These are phyloP conservation scores for Dexiosoma caninum DNA, from an alignment of 2,888 invertebrate genomes.

Conservation along the genomic window DNA sequence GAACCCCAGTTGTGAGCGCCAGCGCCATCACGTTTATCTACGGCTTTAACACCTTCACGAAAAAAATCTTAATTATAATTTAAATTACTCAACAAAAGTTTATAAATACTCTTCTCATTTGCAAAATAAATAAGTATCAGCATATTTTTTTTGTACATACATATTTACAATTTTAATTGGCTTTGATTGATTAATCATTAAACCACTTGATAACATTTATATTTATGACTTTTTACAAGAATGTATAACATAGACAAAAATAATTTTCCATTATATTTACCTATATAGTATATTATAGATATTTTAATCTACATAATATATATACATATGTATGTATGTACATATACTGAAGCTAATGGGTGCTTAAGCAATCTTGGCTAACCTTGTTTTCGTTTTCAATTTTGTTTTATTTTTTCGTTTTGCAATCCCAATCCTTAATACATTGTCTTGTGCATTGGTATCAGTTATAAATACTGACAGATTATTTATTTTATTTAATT, in stretches of 20 bases:
- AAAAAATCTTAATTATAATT: neutral
- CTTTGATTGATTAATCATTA: slow-evolving; percentile 1
- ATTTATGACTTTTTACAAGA: slow-evolving; percentile 16
- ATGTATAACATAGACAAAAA: neutral
- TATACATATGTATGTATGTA: neutral
- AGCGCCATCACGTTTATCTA: slow-evolving; percentile 96
- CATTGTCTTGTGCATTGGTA: too few species aligned
- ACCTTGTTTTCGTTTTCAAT: neutral
- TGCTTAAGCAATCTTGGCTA: neutral
- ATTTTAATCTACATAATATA: too few species aligned
- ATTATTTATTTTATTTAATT: too few species aligned
- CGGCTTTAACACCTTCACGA: slow-evolving; percentile 85
- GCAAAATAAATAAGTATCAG: too few species aligned
- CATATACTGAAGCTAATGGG: neutral
- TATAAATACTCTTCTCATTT: neutral
- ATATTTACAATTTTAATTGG: neutral
- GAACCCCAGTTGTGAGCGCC: slow-evolving; percentile 98
- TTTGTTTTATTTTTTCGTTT: too few species aligned
- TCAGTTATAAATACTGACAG: too few species aligned
- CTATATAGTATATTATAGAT: too few species aligned
- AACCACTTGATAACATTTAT: slow-evolving; percentile 33
- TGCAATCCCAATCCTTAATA: too few species aligned
- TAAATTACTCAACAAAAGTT: neutral
- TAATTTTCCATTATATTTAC: neutral
- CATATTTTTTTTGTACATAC: too few species aligned